These are phyloP conservation scores for Ormyrus pomaceus DNA, from an alignment of 2,888 invertebrate species.

Conservation along the genomic window DNA sequence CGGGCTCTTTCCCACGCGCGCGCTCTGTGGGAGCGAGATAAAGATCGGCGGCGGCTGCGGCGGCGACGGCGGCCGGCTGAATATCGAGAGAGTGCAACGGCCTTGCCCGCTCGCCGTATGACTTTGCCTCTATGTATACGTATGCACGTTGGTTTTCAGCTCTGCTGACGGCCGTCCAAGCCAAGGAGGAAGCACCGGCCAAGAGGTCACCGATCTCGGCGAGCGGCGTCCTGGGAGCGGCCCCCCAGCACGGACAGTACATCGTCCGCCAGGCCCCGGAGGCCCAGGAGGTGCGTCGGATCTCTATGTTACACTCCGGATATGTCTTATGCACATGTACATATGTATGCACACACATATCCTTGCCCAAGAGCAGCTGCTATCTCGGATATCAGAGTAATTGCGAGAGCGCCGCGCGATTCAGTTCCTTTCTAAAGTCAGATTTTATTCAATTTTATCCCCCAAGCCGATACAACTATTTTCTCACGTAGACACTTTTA, in stretches of 20 bases:
- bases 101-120: slow-evolving; percentile 18
- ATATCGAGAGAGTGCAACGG: slow-evolving; percentile 33
- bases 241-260: slow-evolving; percentile 42
- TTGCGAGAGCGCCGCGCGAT: not conserved
- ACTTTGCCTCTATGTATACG: too few species aligned
- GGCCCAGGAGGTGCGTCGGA: slow-evolving; percentile 41
- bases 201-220: slow-evolving; percentile 52
- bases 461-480: not conserved
- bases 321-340: too few species aligned
- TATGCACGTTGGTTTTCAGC: slow-evolving; percentile 17
- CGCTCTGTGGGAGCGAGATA: slow-evolving; percentile 32
- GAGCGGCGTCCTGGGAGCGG: slow-evolving; percentile 33
- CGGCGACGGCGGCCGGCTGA: not conserved
- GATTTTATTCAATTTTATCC: slow-evolving; percentile 40
- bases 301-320: too few species aligned
- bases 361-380: too few species aligned
- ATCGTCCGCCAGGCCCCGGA: slow-evolving; percentile 44
- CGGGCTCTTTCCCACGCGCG: slow-evolving; percentile 45
- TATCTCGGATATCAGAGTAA: slow-evolving; percentile 32
- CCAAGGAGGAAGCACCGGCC: slow-evolving; percentile 2
- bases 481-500: slow-evolving; percentile 44
- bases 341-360: too few species aligned
- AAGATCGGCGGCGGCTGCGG: not conserved
- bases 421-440: slow-evolving; percentile 48
- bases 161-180: slow-evolving; percentile 29